Conservation (phyloP, 2,797 vertebrate species). For the Spheniscus humboldti region DNA sequence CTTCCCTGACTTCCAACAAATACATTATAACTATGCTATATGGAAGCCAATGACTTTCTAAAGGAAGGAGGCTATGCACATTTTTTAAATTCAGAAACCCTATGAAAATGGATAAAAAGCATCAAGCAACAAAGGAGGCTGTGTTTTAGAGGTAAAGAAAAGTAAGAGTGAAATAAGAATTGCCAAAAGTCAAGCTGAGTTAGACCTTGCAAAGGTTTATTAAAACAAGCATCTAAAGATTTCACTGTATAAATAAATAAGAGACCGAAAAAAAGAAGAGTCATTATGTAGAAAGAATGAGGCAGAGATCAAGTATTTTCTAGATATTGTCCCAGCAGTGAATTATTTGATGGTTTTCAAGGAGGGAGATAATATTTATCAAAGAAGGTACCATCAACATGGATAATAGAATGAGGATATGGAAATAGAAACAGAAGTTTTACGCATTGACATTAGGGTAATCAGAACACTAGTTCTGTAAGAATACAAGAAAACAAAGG, state of each 20-base stretch:
- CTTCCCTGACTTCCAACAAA: not conserved
- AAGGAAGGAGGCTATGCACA: not conserved
- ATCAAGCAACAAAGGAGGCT: not conserved
- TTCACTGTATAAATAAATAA: not conserved
- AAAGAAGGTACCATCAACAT: not conserved
- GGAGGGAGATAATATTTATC: not conserved
- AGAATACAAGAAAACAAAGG: conserved; percentile 18
- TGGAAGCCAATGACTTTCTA: not conserved
- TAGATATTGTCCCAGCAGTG: not conserved
- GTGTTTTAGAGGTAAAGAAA: not conserved
- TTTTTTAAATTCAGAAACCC: not conserved
- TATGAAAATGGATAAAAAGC: not conserved
- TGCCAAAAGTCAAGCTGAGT: not conserved
- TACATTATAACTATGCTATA: not conserved
- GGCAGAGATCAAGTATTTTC: not conserved
- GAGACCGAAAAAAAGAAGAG: not conserved
- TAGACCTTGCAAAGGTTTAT: not conserved
- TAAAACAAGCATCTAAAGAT: not conserved
- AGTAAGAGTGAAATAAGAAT: not conserved
- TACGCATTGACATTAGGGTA: not conserved
- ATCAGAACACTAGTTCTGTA: not conserved
- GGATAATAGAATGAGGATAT: not conserved
- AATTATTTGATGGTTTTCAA: not conserved
- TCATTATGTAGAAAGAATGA: not conserved
- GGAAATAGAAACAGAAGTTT: not conserved